Conservation (phyloP, 2,113 vertebrate species). For the Lophius piscatorius region DNA sequence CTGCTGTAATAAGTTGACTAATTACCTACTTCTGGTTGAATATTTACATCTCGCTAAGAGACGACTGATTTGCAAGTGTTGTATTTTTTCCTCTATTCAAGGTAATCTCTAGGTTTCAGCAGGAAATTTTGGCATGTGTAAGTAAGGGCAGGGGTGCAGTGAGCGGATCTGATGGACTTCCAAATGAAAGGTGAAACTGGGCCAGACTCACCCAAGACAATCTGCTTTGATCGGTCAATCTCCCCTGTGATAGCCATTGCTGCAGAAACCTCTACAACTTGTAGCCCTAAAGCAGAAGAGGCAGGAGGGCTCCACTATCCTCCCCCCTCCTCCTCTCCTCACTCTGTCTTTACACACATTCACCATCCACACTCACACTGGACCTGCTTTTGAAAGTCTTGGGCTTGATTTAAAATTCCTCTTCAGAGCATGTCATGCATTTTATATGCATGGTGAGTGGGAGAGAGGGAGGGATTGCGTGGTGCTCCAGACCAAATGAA, state of each 20-base stretch:
- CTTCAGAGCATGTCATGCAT: slow-evolving; percentile 77
- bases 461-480: slow-evolving; percentile 40
- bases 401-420: slow-evolving; percentile 79
- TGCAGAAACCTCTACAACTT: slow-evolving; percentile 71
- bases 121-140: slow-evolving; percentile 47
- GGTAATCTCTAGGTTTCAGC: slow-evolving; percentile 38
- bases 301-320: slow-evolving; percentile 40
- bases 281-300: slow-evolving; percentile 71
- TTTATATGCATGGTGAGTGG: slow-evolving; percentile 74
- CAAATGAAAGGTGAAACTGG: slow-evolving; percentile 71
- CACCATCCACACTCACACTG: slow-evolving; percentile 61
- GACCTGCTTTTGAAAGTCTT: slow-evolving; percentile 75
- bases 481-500: slow-evolving; percentile 68
- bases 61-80: slow-evolving; percentile 19
- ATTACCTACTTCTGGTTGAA: slow-evolving; percentile 29
- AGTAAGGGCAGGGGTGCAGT: background rate
- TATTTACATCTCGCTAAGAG: slow-evolving; percentile 38
- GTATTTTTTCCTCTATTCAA: slow-evolving; percentile 7
- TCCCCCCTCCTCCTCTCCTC: slow-evolving; percentile 6
- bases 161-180: slow-evolving; percentile 73
- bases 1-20: slow-evolving; percentile 13
- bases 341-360: slow-evolving; percentile 36
- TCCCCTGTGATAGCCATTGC: slow-evolving; percentile 63
- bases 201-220: slow-evolving; percentile 67
- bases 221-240: slow-evolving; percentile 74